Evolutionary conservation across 2,113 vertebrate species (phyloP).

Genomic region (Chionis minor): DNA sequence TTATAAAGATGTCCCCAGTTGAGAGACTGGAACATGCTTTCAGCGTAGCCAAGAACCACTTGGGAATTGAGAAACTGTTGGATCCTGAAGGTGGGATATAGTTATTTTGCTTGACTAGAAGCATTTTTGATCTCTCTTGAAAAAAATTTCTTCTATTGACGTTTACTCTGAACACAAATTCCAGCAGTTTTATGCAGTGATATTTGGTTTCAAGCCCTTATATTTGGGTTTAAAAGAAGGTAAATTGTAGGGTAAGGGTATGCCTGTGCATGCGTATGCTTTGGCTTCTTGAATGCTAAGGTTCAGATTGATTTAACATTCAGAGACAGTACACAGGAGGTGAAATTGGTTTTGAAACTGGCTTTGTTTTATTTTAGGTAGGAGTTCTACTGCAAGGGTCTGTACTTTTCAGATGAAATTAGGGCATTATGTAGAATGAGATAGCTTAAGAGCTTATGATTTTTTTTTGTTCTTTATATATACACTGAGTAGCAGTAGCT

Average conservation of each 20-base stretch:
- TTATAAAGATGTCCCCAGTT: conserved; percentile 77
- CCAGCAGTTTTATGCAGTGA: not conserved
- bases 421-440: not conserved
- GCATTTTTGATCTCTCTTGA: not conserved
- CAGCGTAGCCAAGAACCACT: conserved; percentile 85
- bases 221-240: not conserved
- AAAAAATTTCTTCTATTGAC: not conserved
- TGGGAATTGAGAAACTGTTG: conserved; percentile 91
- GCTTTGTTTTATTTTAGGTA: not conserved
- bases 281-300: not conserved
- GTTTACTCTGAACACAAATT: not conserved
- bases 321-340: not conserved
- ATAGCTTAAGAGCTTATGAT: not conserved
- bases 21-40: conserved; percentile 93
- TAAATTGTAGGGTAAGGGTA: not conserved
- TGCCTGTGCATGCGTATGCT: accelerated
- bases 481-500: not conserved
- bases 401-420: not conserved
- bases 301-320: not conserved
- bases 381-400: not conserved
- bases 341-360: not conserved
- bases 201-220: not conserved
- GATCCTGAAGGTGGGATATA: conserved; percentile 90
- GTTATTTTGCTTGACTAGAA: not conserved
- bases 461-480: not conserved